Evolutionary conservation across 1,140 invertebrate species (phyloP).

Genomic region (Pseudomyrmex dendroicus): DNA sequence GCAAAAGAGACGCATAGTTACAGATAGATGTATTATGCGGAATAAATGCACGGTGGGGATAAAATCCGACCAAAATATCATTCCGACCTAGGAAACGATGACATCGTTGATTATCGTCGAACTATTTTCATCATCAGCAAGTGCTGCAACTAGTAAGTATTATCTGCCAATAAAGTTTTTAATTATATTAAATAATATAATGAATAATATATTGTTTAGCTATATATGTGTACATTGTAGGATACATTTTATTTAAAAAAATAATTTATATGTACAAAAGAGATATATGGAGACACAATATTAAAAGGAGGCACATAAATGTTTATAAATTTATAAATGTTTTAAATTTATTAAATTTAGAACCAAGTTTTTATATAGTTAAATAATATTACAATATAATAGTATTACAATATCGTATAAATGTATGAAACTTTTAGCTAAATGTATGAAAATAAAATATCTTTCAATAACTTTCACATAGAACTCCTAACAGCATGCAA

Average conservation of each 20-base stretch:
- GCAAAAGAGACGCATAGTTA: background rate
- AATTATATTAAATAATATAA: no score
- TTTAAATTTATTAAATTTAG: background rate
- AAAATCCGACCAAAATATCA: slow-evolving; percentile 63
- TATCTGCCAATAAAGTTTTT: background rate
- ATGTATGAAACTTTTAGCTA: background rate
- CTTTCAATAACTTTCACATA: background rate
- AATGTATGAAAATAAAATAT: slow-evolving; percentile 2
- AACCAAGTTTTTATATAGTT: background rate
- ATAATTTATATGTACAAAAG: background rate
- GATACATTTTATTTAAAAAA: background rate
- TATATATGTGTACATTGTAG: background rate
- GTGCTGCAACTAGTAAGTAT: slow-evolving; percentile 47
- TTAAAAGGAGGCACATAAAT: background rate
- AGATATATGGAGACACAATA: background rate
- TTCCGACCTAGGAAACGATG: slow-evolving; percentile 57
- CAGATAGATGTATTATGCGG: slow-evolving; percentile 9
- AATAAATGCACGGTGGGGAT: slow-evolving; percentile 63
- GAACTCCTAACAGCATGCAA: background rate
- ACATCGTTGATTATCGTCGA: slow-evolving; percentile 13
- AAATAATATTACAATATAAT: background rate
- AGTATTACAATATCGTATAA: background rate
- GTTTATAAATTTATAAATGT: background rate
- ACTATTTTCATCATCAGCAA: slow-evolving; percentile 53
- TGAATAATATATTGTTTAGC: background rate